These are phyloP conservation scores for Loriculus beryllinus DNA, from an alignment of 2,797 vertebrate genomes.

Conservation along the genomic window DNA sequence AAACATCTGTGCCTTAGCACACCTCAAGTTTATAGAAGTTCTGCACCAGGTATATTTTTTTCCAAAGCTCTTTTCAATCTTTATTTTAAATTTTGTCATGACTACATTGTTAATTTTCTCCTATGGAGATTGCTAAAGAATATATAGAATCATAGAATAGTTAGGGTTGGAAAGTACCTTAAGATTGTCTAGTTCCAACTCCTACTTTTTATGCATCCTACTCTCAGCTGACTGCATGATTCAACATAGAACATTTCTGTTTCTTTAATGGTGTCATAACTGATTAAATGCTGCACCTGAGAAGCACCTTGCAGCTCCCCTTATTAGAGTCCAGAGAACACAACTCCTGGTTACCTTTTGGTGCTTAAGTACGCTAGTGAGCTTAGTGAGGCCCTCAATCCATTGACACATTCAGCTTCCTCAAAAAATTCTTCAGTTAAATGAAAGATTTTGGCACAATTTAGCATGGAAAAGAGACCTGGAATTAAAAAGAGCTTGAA, in stretches of 20 bases:
- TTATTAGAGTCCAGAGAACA: neutral
- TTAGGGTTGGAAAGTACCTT: neutral
- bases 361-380: neutral
- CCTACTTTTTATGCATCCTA: neutral
- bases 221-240: neutral
- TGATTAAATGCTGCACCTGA: neutral
- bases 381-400: neutral
- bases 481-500: neutral
- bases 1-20: neutral
- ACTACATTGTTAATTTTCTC: neutral
- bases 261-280: neutral
- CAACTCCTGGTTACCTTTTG: neutral
- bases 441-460: neutral
- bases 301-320: neutral
- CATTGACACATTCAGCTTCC: neutral
- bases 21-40: neutral
- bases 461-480: neutral
- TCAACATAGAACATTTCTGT: neutral
- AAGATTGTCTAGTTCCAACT: neutral
- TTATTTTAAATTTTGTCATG: neutral
- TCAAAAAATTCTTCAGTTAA: neutral
- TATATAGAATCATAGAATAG: neutral
- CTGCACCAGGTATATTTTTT: neutral
- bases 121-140: neutral
- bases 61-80: neutral